A percentile compares a stretch with the other conserved stretches of the same genome.
Conservation (phyloP, 2,113 vertebrate species). For the Garra rufa region DNA sequence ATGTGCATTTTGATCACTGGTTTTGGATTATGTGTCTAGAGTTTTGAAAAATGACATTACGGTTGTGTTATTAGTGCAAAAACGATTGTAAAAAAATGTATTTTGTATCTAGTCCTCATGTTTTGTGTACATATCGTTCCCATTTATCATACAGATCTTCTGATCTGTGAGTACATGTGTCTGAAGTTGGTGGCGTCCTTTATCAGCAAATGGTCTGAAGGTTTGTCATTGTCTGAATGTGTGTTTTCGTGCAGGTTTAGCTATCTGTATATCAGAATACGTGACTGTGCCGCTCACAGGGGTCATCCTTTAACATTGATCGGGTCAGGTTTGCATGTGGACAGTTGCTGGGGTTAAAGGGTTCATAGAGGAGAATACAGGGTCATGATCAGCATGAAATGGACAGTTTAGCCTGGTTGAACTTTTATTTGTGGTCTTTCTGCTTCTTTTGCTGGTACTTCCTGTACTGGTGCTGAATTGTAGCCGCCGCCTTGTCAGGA, state of each 20-base stretch:
- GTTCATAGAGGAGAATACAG: not conserved
- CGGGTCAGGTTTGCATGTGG: not conserved
- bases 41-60: too few relatives aligned
- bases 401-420: not conserved
- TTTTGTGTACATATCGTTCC: not conserved
- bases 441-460: conserved; percentile 86
- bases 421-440: conserved; percentile 69
- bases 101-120: not conserved
- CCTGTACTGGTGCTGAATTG: conserved; percentile 84
- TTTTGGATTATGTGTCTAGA: too few relatives aligned
- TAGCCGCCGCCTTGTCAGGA: conserved; percentile 76
- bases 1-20: too few relatives aligned
- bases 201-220: conserved; percentile 2
- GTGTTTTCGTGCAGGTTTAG: not conserved
- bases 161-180: not conserved
- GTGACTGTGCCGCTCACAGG: not conserved
- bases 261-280: conserved; percentile 14
- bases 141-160: not conserved
- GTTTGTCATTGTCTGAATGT: not conserved
- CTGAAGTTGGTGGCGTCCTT: not conserved
- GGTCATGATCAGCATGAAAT: not conserved
- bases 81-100: too few relatives aligned
- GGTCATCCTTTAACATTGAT: not conserved
- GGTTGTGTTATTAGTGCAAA: too few relatives aligned
- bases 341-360: not conserved